Percentiles rank a stretch among this genome's conserved stretches.
Conservation (phyloP, 2,113 vertebrate species). For the Gopherus flavomarginatus region DNA sequence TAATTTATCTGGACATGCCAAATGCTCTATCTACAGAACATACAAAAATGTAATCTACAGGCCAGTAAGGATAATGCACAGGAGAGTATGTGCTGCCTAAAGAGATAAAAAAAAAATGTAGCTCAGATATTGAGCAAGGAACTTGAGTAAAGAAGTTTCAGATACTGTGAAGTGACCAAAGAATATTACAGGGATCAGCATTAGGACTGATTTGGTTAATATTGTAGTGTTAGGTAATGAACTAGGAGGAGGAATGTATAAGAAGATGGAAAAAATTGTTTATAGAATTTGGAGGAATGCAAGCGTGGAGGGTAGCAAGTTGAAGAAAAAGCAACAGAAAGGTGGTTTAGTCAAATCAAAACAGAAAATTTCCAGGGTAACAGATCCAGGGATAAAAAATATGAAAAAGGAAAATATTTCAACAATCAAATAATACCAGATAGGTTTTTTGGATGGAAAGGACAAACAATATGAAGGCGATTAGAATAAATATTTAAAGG, state of each 20-base stretch:
- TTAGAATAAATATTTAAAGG: not conserved
- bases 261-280: not conserved
- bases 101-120: not conserved
- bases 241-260: not conserved
- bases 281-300: not conserved
- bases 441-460: not conserved
- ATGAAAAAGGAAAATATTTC: not conserved
- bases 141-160: not conserved
- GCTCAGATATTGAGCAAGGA: not conserved
- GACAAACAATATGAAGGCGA: not conserved
- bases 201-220: conserved; percentile 10
- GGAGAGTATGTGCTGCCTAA: not conserved
- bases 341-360: not conserved
- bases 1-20: not conserved
- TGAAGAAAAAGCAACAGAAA: not conserved
- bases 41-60: not conserved
- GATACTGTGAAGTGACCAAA: not conserved
- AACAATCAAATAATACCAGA: not conserved
- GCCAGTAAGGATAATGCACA: not conserved
- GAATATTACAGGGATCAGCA: not conserved
- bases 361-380: not conserved
- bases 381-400: conserved; percentile 1
- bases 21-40: not conserved
- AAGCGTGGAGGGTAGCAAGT: not conserved
- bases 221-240: not conserved